Conservation (phyloP, 2,888 invertebrate genomes). For the Catocala sponsa region DNA sequence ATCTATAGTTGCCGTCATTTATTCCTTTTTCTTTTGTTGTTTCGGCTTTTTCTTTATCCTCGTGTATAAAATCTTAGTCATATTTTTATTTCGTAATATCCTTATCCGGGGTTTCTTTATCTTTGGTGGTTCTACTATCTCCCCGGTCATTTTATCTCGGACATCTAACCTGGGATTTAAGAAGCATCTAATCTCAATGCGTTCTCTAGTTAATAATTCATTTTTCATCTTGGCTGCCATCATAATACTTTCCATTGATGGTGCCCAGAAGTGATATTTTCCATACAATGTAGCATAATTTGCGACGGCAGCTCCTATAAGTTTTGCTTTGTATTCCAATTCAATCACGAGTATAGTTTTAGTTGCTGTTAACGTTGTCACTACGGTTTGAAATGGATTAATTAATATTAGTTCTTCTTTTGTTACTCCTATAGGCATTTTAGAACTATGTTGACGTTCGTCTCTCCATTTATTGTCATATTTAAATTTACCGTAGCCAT, state of each 20-base stretch:
- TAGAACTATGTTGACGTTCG: constrained; percentile 41
- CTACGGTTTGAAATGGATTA: constrained; percentile 59
- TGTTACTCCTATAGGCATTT: constrained; percentile 54
- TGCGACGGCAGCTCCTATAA: constrained; percentile 65
- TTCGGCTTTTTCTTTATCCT: constrained; percentile 21
- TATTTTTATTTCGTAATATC: constrained; percentile 37
- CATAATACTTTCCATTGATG: constrained; percentile 68
- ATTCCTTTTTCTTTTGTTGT: constrained; percentile 12
- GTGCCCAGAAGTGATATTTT: constrained; percentile 75
- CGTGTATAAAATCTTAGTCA: constrained; percentile 28
- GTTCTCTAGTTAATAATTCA: constrained; percentile 64
- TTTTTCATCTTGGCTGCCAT: constrained; percentile 65
- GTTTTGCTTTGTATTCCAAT: constrained; percentile 59
- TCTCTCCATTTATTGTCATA: constrained; percentile 67
- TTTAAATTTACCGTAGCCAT: constrained; percentile 48
- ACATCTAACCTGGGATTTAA: constrained; percentile 64
- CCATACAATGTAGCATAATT: constrained; percentile 70
- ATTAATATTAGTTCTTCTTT: constrained; percentile 54
- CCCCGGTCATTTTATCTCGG: constrained; percentile 58
- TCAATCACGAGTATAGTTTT: constrained; percentile 64
- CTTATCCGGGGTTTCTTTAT: constrained; percentile 30
- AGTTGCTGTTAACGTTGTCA: constrained; percentile 58
- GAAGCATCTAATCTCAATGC: constrained; percentile 66
- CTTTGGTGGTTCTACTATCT: constrained; percentile 19
- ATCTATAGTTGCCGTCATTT: neutral